Evolutionary conservation across 2,888 invertebrate species (phyloP), one percentile per base, ranked within the genome.

Genomic region (Lasioglossum calceatum): DNA sequence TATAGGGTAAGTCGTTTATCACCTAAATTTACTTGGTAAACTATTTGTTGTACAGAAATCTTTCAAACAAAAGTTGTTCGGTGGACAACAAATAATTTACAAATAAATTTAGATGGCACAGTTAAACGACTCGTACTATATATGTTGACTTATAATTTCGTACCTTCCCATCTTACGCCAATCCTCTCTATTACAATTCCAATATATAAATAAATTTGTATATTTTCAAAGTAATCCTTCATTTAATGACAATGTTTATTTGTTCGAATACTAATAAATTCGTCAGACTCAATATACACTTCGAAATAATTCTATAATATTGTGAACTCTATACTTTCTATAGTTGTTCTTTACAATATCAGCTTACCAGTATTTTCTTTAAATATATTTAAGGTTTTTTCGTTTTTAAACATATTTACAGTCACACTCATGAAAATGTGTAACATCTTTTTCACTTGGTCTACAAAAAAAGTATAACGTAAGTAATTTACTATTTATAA

Each of bases 191-290:
- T 61, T 64, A 77, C 61, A 80, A 75, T 79, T 75, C 64, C 74
- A 82, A 87, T 82, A 87, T 79, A 77, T 78, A 86, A 82, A 82
- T 86, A 82, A 79, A 36, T 79, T 67, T 72, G 12, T 50, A 61
- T 72, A 73, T 77, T 77, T 77, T 58, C n/a, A 32, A 79, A 81
- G 44, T 14, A 78, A 64, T 71, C 81, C 54, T n/a, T 70, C 47
- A 39, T 73, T 73, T 14, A 75, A 76, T 54, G 74, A 81, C 74
- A 61, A 80, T 70, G 32, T 81, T 81, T 75, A 44, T 81, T 89
- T 76, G 36, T 71, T 47, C 23, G 79, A 82, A 47, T 85, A 82
- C 74, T 83, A 78, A 64, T 77, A 84, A 89, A 80, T 71, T 77
- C 85, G 80, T 75, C 61, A 81, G 77, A 82, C 87, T 71, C 36